Evolutionary conservation across 2,113 vertebrate species (phyloP).

Genomic region (Chrysochloris asiatica): DNA sequence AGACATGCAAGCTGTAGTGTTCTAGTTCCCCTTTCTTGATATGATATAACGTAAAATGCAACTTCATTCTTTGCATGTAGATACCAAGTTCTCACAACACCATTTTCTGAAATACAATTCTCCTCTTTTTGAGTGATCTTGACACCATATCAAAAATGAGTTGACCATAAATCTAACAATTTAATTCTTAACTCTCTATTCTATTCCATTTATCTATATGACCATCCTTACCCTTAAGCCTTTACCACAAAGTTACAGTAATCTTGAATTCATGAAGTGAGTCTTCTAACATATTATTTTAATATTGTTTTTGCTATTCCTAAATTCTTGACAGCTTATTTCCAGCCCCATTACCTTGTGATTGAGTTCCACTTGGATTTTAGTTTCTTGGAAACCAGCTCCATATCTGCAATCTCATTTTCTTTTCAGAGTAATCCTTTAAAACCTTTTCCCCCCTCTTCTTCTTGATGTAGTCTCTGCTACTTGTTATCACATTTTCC

Average conservation of each 20-base stretch:
- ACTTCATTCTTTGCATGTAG: not conserved
- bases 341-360: not conserved
- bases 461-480: not conserved
- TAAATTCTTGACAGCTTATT: not conserved
- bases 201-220: not conserved
- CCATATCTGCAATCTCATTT: not conserved
- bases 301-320: not conserved
- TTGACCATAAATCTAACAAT: not conserved
- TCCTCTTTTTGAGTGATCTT: not conserved
- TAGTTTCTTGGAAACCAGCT: not conserved
- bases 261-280: not conserved
- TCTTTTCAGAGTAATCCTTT: not conserved
- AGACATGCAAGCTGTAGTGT: too few species aligned
- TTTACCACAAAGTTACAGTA: not conserved
- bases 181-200: not conserved
- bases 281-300: not conserved
- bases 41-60: not conserved
- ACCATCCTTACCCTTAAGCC: not conserved
- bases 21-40: too few species aligned
- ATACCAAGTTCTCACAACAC: not conserved
- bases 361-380: not conserved
- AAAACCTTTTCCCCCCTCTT: not conserved
- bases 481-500: not conserved
- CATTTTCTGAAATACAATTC: not conserved
- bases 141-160: not conserved